phyloP scores from a whole-genome alignment of 2,888 invertebrate genomes.

The Cactoblastis cactorum region DNA sequence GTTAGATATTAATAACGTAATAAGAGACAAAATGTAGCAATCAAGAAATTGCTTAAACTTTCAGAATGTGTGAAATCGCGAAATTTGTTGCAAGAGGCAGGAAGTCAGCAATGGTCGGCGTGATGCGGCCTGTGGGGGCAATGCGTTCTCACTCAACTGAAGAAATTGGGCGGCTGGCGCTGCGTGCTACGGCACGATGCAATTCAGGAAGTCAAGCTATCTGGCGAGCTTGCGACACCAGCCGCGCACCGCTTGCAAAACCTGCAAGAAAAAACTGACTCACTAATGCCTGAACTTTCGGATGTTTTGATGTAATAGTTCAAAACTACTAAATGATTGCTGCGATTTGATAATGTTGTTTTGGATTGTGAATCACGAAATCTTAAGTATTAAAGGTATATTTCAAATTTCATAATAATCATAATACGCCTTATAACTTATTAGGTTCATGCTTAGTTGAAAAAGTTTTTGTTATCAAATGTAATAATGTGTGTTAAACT shows the following conservation, averaged over 20 bases:
- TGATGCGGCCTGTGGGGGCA: not conserved
- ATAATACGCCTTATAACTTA: not conserved
- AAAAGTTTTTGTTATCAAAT: too few relatives aligned
- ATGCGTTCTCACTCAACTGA: not conserved
- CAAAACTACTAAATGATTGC: not conserved
- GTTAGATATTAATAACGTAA: too few relatives aligned
- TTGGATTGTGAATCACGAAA: not conserved
- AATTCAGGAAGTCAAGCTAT: slow-evolving; percentile 62
- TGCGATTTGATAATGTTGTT: not conserved
- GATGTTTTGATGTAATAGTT: slow-evolving; percentile 10
- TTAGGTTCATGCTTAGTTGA: not conserved
- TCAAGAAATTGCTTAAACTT: too few relatives aligned
- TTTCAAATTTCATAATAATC: not conserved
- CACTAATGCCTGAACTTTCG: slow-evolving; percentile 10
- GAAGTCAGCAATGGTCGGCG: slow-evolving; percentile 31
- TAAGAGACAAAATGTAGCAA: too few relatives aligned
- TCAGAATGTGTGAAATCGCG: slow-evolving; percentile 28
- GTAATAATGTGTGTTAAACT: too few relatives aligned
- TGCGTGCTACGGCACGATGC: slow-evolving; percentile 31
- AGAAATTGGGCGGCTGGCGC: slow-evolving; percentile 6
- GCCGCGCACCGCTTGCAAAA: slow-evolving; percentile 31
- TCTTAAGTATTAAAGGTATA: not conserved
- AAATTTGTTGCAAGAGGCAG: slow-evolving; percentile 25
- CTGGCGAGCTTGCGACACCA: slow-evolving; percentile 55
- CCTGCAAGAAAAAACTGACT: slow-evolving; percentile 20